Percentiles rank a stretch among this genome's conserved stretches.
phyloP scores from a whole-genome alignment of 2,888 invertebrate genomes.

The Harpalus rufipes region DNA sequence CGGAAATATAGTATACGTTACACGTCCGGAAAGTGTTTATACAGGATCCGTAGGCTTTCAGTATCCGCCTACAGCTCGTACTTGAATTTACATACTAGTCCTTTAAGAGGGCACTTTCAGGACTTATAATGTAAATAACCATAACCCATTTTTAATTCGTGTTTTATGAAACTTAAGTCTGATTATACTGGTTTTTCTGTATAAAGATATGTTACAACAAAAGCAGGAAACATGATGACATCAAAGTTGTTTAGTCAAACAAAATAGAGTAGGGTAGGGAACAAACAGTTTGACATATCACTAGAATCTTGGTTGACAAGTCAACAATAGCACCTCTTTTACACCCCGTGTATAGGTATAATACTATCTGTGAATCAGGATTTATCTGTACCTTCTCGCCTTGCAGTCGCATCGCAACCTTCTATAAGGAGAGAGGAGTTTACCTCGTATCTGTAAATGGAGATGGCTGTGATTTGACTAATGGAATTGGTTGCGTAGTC shows the following conservation, averaged over 20 bases:
- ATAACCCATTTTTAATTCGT: too few relatives aligned
- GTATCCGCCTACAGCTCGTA: too few relatives aligned
- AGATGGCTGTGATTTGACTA: conserved; percentile 66
- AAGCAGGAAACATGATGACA: neutral
- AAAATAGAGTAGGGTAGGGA: neutral
- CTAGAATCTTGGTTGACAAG: neutral
- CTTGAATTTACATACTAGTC: too few relatives aligned
- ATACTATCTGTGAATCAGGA: neutral
- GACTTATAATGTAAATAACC: too few relatives aligned
- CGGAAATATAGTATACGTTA: too few relatives aligned
- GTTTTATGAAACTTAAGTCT: too few relatives aligned
- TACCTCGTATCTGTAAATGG: conserved; percentile 59
- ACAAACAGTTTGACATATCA: neutral
- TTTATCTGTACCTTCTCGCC: neutral
- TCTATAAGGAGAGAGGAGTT: neutral
- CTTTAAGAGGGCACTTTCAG: too few relatives aligned
- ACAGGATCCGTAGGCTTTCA: too few relatives aligned
- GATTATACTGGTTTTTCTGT: too few relatives aligned
- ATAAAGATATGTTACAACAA: neutral
- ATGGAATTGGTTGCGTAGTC: conserved; percentile 65
- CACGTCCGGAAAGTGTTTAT: too few relatives aligned
- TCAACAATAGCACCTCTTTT: neutral
- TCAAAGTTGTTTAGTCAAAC: neutral
- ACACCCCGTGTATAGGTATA: neutral
- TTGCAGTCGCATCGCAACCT: neutral